Percentiles rank a stretch among this genome's conserved stretches.
phyloP scores from a whole-genome alignment of 2,113 vertebrate species.

The Datnioides undecimradiatus region DNA sequence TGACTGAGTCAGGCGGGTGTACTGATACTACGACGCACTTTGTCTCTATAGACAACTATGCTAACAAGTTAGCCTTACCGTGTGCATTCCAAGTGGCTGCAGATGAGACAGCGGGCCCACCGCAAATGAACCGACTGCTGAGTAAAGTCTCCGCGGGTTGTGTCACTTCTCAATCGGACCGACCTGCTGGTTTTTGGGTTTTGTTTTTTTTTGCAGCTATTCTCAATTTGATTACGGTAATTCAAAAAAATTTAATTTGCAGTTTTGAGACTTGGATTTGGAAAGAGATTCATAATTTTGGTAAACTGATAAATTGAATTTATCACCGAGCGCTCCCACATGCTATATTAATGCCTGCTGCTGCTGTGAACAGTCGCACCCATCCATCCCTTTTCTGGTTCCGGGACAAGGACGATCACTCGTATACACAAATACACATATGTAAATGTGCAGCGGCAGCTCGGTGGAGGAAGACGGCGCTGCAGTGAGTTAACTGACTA shows the following conservation, averaged over 20 bases:
- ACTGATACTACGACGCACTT: too few species aligned
- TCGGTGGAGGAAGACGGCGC: background rate
- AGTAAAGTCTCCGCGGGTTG: background rate
- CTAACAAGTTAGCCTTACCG: too few species aligned
- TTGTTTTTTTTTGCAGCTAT: background rate
- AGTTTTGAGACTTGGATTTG: background rate
- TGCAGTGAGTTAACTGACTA: background rate
- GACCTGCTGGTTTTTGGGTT: background rate
- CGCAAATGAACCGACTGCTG: too few species aligned
- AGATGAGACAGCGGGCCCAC: too few species aligned
- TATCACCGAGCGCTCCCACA: background rate
- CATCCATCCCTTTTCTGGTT: background rate
- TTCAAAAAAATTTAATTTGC: background rate
- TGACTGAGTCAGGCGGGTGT: too few species aligned
- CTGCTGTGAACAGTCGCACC: background rate
- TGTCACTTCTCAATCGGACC: background rate
- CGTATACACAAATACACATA: background rate
- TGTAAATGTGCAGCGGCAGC: constrained; percentile 14
- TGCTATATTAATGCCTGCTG: background rate
- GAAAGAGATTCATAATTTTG: background rate
- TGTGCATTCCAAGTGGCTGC: too few species aligned
- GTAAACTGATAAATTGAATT: background rate
- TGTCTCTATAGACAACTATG: too few species aligned
- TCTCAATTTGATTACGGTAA: background rate
- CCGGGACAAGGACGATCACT: background rate